phyloP scores from a whole-genome alignment of 2,797 vertebrate species.

The Thamnophis elegans region DNA sequence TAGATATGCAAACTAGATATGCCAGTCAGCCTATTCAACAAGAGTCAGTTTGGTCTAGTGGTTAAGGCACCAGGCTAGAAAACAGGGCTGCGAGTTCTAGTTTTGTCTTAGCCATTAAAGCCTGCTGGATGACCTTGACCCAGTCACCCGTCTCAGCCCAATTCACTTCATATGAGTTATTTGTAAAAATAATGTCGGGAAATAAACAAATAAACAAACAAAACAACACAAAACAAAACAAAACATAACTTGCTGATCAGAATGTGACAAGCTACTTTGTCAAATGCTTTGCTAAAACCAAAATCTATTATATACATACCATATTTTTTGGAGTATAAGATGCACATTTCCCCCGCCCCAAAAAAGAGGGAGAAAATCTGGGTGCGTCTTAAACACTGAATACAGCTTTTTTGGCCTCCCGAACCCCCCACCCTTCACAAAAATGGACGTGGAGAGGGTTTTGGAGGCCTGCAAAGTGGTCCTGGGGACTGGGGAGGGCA shows the following conservation, averaged over 20 bases:
- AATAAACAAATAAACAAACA: background rate
- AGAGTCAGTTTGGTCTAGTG: background rate
- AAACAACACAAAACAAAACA: background rate
- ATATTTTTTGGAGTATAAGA: too few relatives aligned
- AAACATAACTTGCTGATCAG: background rate
- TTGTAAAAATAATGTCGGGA: background rate
- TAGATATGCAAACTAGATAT: background rate
- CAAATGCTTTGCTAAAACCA: background rate
- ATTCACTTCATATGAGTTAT: background rate
- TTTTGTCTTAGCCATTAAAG: background rate
- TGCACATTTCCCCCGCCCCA: too few relatives aligned
- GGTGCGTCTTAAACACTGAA: too few relatives aligned
- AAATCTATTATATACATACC: background rate
- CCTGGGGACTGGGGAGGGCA: too few relatives aligned
- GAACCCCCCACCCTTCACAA: too few relatives aligned
- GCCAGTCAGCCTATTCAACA: background rate
- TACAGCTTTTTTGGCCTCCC: too few relatives aligned
- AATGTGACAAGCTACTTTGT: background rate
- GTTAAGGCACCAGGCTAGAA: background rate
- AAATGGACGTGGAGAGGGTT: too few relatives aligned
- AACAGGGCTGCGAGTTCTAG: background rate
- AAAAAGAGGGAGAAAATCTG: too few relatives aligned
- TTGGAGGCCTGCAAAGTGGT: too few relatives aligned
- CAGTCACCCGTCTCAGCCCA: background rate
- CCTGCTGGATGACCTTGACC: background rate